Base-by-base conservation (phyloP, 2,888 invertebrate genomes). In the Gymnosoma rotundatum region DNA sequence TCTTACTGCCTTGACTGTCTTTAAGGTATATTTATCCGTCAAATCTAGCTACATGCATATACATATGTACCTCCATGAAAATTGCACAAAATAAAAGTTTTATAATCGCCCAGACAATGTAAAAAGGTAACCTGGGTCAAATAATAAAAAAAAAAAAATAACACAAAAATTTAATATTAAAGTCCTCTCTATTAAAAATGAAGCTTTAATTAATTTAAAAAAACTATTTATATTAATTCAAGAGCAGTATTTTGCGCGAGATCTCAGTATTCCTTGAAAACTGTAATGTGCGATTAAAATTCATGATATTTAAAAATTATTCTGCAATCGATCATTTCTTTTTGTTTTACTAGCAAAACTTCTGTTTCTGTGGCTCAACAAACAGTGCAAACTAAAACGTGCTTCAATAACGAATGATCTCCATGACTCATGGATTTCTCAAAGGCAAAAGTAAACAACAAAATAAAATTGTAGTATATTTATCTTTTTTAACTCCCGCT, bases 401-500 rank as follows among this genome's bases (percentile, higher is more conserved):
- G 42, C 32, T 48, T 48, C 48, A 14, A 38, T 14, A 64, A 48
- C 38, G 20, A 56, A 50, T 48, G 48, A 64, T 56, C 45, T 48
- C 36, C 54, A 78, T 72, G 78, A 78, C 63, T 72, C 78, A 72
- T 48, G n/a, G 16, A 20, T 42, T 72, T 56, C 63, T 63, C 61
- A 56, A 78, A 45, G 67, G 8, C 14, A 50, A 1, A 60, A 48
- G 63, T 0, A 54, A 69, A 60, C 14, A 63, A 32, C 32, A 61
- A 72, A 79, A 54, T 18, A 45, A 18, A 52, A 58, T 63, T 8
- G 70, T 58, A 20, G n/a, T 56, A 32, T 64, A 58, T 73, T 69
- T 74, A 69, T 63, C 61, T 63, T 56, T 70, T 75, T 20, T 74
- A 84, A 78, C 50, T 76, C 80, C 76, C 73, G 80, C 76, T 64